Conservation (phyloP, 2,888 invertebrate species). For the Cantharis rustica region DNA sequence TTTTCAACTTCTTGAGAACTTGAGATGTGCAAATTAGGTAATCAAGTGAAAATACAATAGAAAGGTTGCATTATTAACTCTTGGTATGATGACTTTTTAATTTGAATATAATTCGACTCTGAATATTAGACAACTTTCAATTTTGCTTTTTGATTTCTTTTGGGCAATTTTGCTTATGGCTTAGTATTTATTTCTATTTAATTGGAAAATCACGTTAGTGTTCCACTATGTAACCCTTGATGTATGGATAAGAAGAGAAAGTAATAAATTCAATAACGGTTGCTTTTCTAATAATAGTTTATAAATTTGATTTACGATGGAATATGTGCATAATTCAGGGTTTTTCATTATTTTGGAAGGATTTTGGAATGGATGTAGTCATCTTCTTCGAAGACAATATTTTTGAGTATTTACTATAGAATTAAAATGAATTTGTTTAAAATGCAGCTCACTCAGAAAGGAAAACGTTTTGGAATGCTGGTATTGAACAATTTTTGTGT, state of each 20-base stretch:
- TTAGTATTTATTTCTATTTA: neutral
- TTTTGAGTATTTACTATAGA: too few species aligned
- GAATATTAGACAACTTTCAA: neutral
- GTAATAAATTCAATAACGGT: neutral
- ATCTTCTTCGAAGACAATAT: too few species aligned
- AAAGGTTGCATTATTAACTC: neutral
- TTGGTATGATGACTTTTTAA: neutral
- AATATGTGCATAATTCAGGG: neutral
- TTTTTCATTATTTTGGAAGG: too few species aligned
- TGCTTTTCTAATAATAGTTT: neutral
- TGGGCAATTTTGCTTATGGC: neutral
- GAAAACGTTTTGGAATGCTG: too few species aligned
- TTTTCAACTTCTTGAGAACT: neutral
- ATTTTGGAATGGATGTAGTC: too few species aligned
- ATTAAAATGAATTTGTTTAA: too few species aligned
- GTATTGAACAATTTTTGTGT: too few species aligned
- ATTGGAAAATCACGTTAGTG: neutral
- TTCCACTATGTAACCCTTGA: neutral
- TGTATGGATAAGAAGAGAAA: neutral
- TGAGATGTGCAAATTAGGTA: neutral
- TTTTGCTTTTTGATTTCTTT: neutral
- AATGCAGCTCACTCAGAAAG: too few species aligned
- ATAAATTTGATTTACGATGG: neutral
- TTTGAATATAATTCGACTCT: neutral
- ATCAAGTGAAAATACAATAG: neutral